A percentile compares a stretch with the other conserved stretches of the same genome.
Evolutionary conservation across 2,888 invertebrate genomes (phyloP).

Genomic region (Caenorhabditis sp.): DNA sequence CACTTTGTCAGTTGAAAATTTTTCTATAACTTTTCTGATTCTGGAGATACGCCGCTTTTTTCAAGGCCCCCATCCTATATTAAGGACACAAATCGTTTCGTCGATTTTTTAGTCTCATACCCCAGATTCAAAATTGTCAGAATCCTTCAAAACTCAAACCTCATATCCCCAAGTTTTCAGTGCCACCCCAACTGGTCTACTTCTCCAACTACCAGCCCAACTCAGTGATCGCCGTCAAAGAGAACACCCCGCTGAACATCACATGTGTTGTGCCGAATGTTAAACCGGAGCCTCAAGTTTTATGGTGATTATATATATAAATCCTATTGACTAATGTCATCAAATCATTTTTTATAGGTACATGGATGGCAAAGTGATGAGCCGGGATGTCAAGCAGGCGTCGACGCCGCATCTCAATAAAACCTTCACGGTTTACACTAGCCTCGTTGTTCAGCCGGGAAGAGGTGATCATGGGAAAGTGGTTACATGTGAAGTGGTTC

Average conservation of each 20-base stretch:
- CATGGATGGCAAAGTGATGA: constrained; percentile 78
- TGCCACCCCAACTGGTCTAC: constrained; percentile 75
- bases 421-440: constrained; percentile 71
- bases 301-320: constrained; percentile 68
- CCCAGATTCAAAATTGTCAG: neutral
- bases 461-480: constrained; percentile 79
- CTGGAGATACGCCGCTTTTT: no score
- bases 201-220: constrained; percentile 78
- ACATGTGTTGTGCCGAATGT: constrained; percentile 79
- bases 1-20: no score
- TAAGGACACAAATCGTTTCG: no score
- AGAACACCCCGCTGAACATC: constrained; percentile 78
- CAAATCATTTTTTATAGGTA: constrained; percentile 69
- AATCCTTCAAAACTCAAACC: neutral
- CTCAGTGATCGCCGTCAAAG: constrained; percentile 77
- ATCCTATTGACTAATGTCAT: neutral
- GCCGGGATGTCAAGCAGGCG: constrained; percentile 68
- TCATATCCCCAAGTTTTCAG: constrained; percentile 65
- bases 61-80: no score
- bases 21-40: no score
- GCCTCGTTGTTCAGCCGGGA: constrained; percentile 57
- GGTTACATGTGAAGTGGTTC: constrained; percentile 80
- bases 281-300: constrained; percentile 76
- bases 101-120: no score
- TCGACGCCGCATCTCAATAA: constrained; percentile 76